A percentile compares a stretch with the other conserved stretches of the same genome.
phyloP scores from a whole-genome alignment of 2,888 invertebrate species.

The Altica lythri region DNA sequence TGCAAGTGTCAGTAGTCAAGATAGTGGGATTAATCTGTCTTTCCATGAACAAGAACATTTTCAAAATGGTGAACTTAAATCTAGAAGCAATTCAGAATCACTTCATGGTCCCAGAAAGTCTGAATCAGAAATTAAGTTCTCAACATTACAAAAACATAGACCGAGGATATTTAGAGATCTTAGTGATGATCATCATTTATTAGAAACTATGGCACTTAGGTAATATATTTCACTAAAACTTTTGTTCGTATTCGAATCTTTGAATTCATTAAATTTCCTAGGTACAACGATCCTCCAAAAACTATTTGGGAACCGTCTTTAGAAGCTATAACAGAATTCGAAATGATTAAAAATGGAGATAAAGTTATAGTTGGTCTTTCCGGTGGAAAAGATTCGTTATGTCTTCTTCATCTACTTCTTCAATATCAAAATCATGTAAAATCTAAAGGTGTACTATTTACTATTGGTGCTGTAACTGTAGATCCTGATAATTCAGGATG shows the following conservation, averaged over 20 bases:
- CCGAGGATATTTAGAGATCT: slow-evolving; percentile 44
- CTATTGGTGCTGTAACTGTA: slow-evolving; percentile 74
- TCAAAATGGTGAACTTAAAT: slow-evolving; percentile 44
- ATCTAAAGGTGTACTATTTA: slow-evolving; percentile 76
- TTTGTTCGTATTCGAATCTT: background rate
- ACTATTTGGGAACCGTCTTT: slow-evolving; percentile 80
- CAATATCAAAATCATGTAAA: slow-evolving; percentile 82
- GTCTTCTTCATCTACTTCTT: slow-evolving; percentile 79
- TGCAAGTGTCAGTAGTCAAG: slow-evolving; percentile 74
- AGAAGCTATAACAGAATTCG: slow-evolving; percentile 81
- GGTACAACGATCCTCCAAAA: slow-evolving; percentile 79
- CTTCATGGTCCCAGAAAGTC: slow-evolving; percentile 46
- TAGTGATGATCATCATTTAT: slow-evolving; percentile 42
- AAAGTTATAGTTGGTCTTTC: slow-evolving; percentile 78
- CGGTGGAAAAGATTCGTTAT: slow-evolving; percentile 82
- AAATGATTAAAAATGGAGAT: slow-evolving; percentile 84
- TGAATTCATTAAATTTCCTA: background rate
- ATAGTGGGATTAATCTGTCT: slow-evolving; percentile 77
- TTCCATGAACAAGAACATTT: slow-evolving; percentile 68
- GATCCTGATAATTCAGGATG: slow-evolving; percentile 66
- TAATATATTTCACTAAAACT: slow-evolving; percentile 3
- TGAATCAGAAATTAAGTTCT: slow-evolving; percentile 49
- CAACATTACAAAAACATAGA: slow-evolving; percentile 50
- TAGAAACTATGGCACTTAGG: slow-evolving; percentile 57
- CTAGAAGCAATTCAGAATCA: slow-evolving; percentile 53